Evolutionary conservation across 2,888 invertebrate species (phyloP), one percentile per base, ranked within the genome.

Genomic region (Scaeva pyrastri): DNA sequence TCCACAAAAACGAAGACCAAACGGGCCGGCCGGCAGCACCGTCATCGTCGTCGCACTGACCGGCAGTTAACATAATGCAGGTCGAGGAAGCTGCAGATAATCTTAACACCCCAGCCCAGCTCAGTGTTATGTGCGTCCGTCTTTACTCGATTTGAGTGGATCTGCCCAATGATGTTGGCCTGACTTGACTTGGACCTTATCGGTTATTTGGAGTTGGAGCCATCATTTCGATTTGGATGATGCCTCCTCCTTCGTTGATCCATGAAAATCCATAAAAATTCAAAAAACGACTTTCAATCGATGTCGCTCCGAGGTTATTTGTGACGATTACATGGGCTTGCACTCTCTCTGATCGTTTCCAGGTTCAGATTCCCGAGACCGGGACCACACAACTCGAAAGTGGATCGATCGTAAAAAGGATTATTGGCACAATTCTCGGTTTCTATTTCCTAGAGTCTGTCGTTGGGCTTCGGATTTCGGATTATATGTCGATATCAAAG

Each of bases 371-470:
- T 12, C n/a, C n/a, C n/a, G n/a, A n/a, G 12, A 4, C 0, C 23
- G 23, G 56, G 86, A 86, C 86, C 86, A 86, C 86, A 86, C 86
- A 81, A 68, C 77, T 86, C 26, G 86, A 77, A 86, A 81, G 77
- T 86, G 86, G 77, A 86, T 77, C 86, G 81, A 77, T 86, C 81
- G 86, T 86, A 70, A 86, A 81, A 86, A 86, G 86, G 86, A 86
- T 86, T 86, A 85, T 85, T 86, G 77, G 86, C 86, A 73, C 81
- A 81, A 77, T 86, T 86, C 70, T 74, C 21, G 70, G 39, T 71
- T 81, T 81, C 86, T 77, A 85, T 85, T 85, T 78, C 74, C 74
- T 74, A 74, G 79, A 60, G 79, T 70, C 10, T 66, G 16, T 66
- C 41, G 36, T 60, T 50, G 11, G 10, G 23, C 52, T 62, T 60